Evolutionary conservation across 2,113 vertebrate genomes (phyloP), one percentile per base, ranked within the genome.

Genomic region (Zapus hudsonius): DNA sequence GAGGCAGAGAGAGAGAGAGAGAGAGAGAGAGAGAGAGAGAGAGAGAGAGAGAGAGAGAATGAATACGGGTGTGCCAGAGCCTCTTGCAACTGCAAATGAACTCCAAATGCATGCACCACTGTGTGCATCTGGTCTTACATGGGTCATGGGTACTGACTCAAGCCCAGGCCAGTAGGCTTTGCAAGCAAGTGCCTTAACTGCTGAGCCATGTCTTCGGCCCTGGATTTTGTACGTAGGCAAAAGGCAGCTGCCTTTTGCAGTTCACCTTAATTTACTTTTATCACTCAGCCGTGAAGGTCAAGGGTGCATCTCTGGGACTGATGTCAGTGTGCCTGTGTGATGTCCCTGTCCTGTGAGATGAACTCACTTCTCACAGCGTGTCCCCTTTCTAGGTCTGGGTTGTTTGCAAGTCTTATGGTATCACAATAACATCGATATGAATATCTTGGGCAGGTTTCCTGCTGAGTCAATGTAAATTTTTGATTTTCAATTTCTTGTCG

Each of bases 231-330:
- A 0, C 22, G 22, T 13, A 9, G 8, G 20, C 22, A 31, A 10
- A 27, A 0, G 69, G 20, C 0, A 0, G 6, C 67, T 0, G 27
- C 42, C 20, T 19, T 16, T 61, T 6, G 22, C 29, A 3, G 0
- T 38, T 22, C 20, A 33, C 64, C 0, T 3, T 0, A 0, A 6
- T 5, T 9, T 5, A 10, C 57, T 16, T 22, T 10, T 23, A 44
- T 31, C 23, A 0, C n/a, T 44, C 2, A 4, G 0, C 0, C 0
- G 3, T 9, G 23, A 38, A 20, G 42, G 67, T 75, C 27, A 1
- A 22, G 20, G 57, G 25, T 10, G 6, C 47, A 0, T 7, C 42
- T 25, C 40, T 31, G 52, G n/a, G 47, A 31, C n/a, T 57, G 47
- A n/a, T n/a, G 15, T 29, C 16, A 23, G 7, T 36, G 75, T n/a